Evolutionary conservation across 2,113 vertebrate genomes (phyloP).

Genomic region (Ceyx melanurus): DNA sequence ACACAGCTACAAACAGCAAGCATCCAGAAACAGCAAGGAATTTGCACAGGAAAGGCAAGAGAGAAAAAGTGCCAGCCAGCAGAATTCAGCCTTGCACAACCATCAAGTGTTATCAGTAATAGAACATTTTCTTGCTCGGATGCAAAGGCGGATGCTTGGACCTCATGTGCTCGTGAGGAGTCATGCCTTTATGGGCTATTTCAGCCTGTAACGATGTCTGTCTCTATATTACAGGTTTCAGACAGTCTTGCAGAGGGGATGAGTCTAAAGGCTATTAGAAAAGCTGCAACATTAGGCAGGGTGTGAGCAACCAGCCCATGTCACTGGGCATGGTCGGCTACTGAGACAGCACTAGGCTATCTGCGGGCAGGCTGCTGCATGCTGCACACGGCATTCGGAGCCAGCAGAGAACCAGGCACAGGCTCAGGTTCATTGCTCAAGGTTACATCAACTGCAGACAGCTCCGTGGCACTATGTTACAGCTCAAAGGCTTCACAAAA

Average conservation of each 20-base stretch:
- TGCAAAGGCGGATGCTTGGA: neutral
- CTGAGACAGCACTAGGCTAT: neutral
- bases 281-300: neutral
- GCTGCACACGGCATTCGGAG: rapidly evolving
- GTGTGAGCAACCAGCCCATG: rapidly evolving
- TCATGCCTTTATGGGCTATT: neutral
- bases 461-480: rapidly evolving
- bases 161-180: neutral
- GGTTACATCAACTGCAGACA: neutral
- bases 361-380: neutral
- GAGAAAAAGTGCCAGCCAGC: conserved; percentile 2
- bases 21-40: neutral
- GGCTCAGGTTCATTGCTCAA: neutral
- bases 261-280: neutral
- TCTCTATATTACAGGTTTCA: neutral
- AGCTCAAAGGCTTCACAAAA: neutral
- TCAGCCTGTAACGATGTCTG: neutral
- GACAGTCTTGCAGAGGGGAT: neutral
- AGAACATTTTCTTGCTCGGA: neutral
- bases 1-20: neutral
- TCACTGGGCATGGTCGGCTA: neutral
- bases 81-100: neutral
- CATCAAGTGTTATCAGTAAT: neutral
- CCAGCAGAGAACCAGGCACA: neutral
- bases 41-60: conserved; percentile 36